Evolutionary conservation across 2,888 invertebrate genomes (phyloP).

Genomic region (Scelioninae gen. 1): DNA sequence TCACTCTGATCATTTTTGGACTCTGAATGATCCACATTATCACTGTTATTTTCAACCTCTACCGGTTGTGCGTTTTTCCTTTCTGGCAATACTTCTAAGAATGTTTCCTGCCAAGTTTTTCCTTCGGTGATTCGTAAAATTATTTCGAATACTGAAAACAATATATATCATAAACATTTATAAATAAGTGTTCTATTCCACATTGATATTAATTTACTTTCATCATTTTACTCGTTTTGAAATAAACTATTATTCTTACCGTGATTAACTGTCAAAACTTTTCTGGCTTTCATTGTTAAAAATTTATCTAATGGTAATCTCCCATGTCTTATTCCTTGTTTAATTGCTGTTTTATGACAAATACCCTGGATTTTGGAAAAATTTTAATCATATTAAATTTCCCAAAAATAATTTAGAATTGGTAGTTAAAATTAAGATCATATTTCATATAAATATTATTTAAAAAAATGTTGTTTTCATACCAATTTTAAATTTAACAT

Average conservation of each 20-base stretch:
- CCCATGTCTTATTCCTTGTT: conserved; percentile 91
- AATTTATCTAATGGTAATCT: conserved; percentile 95
- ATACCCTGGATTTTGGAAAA: conserved; percentile 87
- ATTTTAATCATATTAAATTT: not conserved
- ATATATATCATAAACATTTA: conserved; percentile 25
- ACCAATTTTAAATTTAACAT: too few species aligned
- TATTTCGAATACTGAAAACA: conserved; percentile 92
- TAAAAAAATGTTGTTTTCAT: too few species aligned
- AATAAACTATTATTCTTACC: conserved; percentile 85
- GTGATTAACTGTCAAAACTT: conserved; percentile 98
- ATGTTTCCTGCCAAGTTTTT: conserved; percentile 91
- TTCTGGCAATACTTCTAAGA: conserved; percentile 90
- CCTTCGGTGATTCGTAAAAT: conserved; percentile 91
- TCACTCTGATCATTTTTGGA: conserved; percentile 42
- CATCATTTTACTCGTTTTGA: too few species aligned
- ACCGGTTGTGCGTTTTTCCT: conserved; percentile 89
- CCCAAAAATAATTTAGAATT: too few species aligned
- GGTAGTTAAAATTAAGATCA: too few species aligned
- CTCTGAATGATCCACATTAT: conserved; percentile 44
- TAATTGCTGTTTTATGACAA: conserved; percentile 92
- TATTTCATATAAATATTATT: conserved; percentile 13
- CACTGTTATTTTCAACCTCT: conserved; percentile 60
- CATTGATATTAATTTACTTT: not conserved
- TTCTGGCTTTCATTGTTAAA: conserved; percentile 95
- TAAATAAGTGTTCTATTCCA: not conserved